phyloP scores from a whole-genome alignment of 2,113 vertebrate genomes.

The Panurus biarmicus region DNA sequence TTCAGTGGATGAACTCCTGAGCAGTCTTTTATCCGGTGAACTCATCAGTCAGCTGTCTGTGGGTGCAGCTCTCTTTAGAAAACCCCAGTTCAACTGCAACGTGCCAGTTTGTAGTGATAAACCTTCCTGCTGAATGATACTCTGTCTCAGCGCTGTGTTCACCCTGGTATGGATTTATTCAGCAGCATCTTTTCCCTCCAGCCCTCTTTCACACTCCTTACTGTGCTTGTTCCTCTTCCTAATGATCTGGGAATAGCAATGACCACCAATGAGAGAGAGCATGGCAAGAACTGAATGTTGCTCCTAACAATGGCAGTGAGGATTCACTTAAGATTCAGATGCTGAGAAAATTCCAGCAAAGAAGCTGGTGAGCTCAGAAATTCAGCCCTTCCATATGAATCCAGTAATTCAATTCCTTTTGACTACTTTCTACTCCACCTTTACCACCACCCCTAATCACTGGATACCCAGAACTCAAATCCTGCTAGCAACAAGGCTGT shows the following conservation, averaged over 20 bases:
- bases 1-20: slow-evolving; percentile 37
- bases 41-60: slow-evolving; percentile 42
- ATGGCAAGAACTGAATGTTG: not conserved
- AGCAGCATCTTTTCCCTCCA: slow-evolving; percentile 17
- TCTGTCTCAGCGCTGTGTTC: not conserved
- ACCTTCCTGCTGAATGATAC: not conserved
- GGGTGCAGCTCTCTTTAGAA: slow-evolving; percentile 39
- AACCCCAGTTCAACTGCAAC: not conserved
- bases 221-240: not conserved
- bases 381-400: not conserved
- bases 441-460: not conserved
- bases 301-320: not conserved
- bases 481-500: not conserved
- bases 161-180: not conserved
- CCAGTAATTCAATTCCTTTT: not conserved
- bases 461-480: not conserved
- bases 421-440: not conserved
- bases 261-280: not conserved
- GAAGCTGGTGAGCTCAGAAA: not conserved
- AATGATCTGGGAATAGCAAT: not conserved
- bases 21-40: slow-evolving; percentile 57
- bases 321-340: not conserved
- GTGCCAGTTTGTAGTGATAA: not conserved
- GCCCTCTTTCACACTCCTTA: not conserved
- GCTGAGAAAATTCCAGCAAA: not conserved